Conservation (phyloP, 2,888 invertebrate species). For the Liodrosophila aerea region DNA sequence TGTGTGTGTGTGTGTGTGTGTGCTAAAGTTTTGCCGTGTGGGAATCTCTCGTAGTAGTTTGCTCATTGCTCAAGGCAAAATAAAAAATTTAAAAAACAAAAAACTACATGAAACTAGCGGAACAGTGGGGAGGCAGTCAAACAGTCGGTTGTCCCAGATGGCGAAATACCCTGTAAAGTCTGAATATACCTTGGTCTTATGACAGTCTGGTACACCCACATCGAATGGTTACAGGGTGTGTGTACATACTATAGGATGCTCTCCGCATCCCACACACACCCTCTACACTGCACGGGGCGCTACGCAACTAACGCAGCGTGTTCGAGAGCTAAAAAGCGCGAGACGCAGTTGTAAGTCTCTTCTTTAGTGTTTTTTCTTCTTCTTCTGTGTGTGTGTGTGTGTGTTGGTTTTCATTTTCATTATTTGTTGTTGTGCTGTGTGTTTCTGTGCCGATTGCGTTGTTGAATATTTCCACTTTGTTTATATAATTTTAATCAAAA, state of each 20-base stretch:
- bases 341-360: constrained; percentile 33
- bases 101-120: constrained; percentile 47
- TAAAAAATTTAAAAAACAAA: constrained; percentile 25
- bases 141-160: too few species aligned
- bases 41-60: constrained; percentile 61
- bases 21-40: too few species aligned
- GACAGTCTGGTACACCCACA: too few species aligned
- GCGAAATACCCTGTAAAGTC: too few species aligned
- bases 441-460: constrained; percentile 75
- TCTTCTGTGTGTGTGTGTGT: too few species aligned
- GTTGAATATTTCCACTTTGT: constrained; percentile 79
- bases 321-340: constrained; percentile 12
- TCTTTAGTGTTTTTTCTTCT: constrained; percentile 27
- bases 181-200: too few species aligned
- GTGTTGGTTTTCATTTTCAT: constrained; percentile 62
- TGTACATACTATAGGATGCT: too few species aligned
- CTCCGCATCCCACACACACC: background rate
- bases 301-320: constrained; percentile 34
- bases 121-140: too few species aligned
- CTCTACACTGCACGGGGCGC: constrained; percentile 27
- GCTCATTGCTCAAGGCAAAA: constrained; percentile 55
- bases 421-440: constrained; percentile 59
- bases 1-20: constrained; percentile 34
- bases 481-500: constrained; percentile 79
- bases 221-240: too few species aligned